Base-by-base conservation (phyloP, 1,140 invertebrate species). In the Apis dorsata region DNA sequence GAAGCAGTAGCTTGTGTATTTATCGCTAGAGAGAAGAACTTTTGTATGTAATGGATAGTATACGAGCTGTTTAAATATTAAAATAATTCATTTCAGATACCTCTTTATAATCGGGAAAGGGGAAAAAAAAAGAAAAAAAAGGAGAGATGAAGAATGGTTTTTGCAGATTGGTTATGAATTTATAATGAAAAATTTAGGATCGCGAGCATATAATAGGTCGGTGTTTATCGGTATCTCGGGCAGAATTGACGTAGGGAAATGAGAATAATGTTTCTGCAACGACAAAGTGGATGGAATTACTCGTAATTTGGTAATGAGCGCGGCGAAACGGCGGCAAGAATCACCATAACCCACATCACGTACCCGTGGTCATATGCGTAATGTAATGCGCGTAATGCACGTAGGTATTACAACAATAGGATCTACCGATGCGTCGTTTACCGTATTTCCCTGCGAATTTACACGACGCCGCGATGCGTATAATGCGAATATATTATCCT, bases 261-360 rank as follows among this genome's bases (percentile, higher is more conserved):
- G 53, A 8, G 71, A 59, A 57, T 68, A 81, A 75, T 59, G 79
- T 73, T 75, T 75, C 79, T 76, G n/a, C 17, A 17, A 34, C 72
- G 53, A 5, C 44, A 81, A 81, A 81, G 72, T 81, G 72, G 71
- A 81, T 49, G 79, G n/a, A 81, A 81, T 81, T 81, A 81, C 79
- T 68, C 71, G 79, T 81, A 76, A 81, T 81, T 81, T 53, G 79
- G 79, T 81, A 81, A 81, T 81, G 79, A 81, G 62, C 62, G 44
- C 53, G 44, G 34, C 72, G 63, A 68, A 81, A 76, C 44, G 44
- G 59, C 73, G 17, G n/a, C 72, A 81, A 76, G 79, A 75, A 81
- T 81, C 79, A 24, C 21, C 53, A 59, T 75, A 81, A 81, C 72
- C 79, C 79, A 76, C 72, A 68, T 81, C 79, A 68, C 72, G 79